A percentile compares a stretch with the other conserved stretches of the same genome.
Conservation (phyloP, 2,113 vertebrate species). For the Solenodon paradoxus region DNA sequence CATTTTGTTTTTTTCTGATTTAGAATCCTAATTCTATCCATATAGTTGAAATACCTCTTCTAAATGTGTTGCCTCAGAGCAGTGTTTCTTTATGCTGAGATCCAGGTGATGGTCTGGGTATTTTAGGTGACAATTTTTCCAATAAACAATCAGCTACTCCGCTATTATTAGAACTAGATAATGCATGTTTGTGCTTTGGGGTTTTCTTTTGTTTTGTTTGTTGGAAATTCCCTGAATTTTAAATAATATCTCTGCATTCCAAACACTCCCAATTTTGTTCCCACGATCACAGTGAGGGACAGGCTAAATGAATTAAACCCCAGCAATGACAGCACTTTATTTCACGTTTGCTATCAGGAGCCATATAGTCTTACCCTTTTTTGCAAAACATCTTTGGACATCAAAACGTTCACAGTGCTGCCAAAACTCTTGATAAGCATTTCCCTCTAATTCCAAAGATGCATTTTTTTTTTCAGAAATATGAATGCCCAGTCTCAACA, state of each 20-base stretch:
- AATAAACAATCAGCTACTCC: slow-evolving; percentile 74
- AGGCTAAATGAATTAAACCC: slow-evolving; percentile 94
- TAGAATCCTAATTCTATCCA: slow-evolving; percentile 85
- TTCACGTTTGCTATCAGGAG: slow-evolving; percentile 94
- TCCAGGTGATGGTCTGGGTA: slow-evolving; percentile 79
- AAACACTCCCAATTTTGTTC: slow-evolving; percentile 91
- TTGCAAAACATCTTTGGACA: too few relatives aligned
- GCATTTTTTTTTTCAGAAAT: too few relatives aligned
- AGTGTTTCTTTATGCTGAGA: slow-evolving; percentile 70
- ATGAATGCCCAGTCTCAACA: too few relatives aligned
- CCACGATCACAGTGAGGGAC: slow-evolving; percentile 85
- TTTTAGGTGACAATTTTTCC: slow-evolving; percentile 84
- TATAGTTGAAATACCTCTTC: slow-evolving; percentile 80
- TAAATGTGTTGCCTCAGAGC: slow-evolving; percentile 75
- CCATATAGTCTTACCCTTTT: too few relatives aligned
- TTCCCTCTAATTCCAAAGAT: too few relatives aligned
- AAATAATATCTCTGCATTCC: slow-evolving; percentile 88
- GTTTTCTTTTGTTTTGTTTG: too few relatives aligned
- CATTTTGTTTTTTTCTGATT: slow-evolving; percentile 82
- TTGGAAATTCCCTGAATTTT: slow-evolving; percentile 81
- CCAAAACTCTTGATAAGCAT: too few relatives aligned
- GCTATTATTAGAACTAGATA: slow-evolving; percentile 73
- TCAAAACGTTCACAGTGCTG: too few relatives aligned
- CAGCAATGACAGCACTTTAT: slow-evolving; percentile 92
- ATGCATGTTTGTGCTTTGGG: slow-evolving; percentile 75